Base-by-base conservation (phyloP, 1,140 invertebrate species). In the Drosophila quadrilineata region DNA sequence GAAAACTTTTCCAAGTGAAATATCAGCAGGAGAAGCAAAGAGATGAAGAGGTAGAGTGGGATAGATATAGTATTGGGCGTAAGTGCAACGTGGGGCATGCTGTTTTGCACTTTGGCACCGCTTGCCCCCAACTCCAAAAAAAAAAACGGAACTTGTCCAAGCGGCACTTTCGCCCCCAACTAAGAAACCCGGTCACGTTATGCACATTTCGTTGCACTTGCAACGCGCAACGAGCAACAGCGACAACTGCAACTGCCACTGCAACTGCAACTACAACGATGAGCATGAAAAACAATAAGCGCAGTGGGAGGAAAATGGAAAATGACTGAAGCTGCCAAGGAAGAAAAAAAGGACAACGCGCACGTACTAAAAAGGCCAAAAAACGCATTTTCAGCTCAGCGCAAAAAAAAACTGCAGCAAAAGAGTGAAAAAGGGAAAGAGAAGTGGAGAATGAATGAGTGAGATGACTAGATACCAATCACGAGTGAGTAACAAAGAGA, bases 121-220 rank as follows among this genome's bases (percentile, higher is more conserved):
- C 26, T 31, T 38, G 17, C 53, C 22, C n/a, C n/a, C n/a, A n/a
- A n/a, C n/a, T n/a, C n/a, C n/a, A n/a, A n/a, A n/a, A n/a, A n/a
- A n/a, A n/a, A n/a, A 24, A 50, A n/a, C 17, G 19, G 21, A 54
- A 53, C 58, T 68, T 68, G 48, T 33, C 21, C 17, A 6, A 6
- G 12, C 6, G 14, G 40, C 58, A 68, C 40, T 68, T 68, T 63
- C 35, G 33, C 65, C 24, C 79, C 70, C 73, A 85, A 84, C 73
- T 85, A 77, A 85, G 77, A 74, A 84, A 77, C 79, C 77, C 71
- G 67, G 79, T 84, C 79, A 84, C 79, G 79, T 84, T 85, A 85
- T 85, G 74, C 79, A 84, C 79, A 84, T 84, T 84, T 74, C 77
- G 73, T 28, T 84, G 77, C 77, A 85, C 64, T 77, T 48, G 52